A percentile compares a stretch with the other conserved stretches of the same genome.
These are phyloP conservation scores for Prinia subflava DNA, from an alignment of 2,113 vertebrate genomes.

Conservation along the genomic window DNA sequence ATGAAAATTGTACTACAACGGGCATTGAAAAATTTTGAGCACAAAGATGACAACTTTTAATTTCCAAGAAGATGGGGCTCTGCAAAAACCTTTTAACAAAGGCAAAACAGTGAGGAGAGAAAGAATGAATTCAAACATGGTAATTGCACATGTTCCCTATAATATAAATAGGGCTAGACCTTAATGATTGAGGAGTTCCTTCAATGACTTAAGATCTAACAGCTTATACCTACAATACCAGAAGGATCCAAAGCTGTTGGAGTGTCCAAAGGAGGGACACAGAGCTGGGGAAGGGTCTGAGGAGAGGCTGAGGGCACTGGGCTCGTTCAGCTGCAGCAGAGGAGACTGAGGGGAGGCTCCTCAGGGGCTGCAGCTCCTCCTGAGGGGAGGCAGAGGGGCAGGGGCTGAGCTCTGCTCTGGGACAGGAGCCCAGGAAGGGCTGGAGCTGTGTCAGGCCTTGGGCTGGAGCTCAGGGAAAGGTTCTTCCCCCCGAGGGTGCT, in stretches of 20 bases:
- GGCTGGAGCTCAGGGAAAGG: neutral
- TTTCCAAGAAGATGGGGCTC: neutral
- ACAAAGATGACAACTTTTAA: neutral
- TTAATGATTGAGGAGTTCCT: neutral
- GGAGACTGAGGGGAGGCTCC: neutral
- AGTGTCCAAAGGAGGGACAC: neutral
- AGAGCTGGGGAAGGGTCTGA: neutral
- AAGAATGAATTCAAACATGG: neutral
- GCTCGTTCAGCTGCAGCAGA: neutral
- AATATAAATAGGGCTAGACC: neutral
- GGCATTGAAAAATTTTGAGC: fast-evolving
- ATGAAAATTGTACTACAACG: neutral
- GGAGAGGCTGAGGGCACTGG: neutral
- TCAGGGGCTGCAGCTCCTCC: neutral
- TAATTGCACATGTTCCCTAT: neutral
- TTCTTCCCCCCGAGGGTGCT: neutral
- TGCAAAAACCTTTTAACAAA: neutral
- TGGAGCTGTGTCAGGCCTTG: neutral
- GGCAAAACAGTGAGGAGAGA: neutral
- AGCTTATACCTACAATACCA: neutral
- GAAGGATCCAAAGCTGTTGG: neutral
- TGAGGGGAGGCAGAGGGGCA: neutral
- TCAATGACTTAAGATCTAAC: neutral
- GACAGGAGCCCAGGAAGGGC: neutral
- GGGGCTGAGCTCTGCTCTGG: neutral